These are phyloP conservation scores for Papilio glaucus DNA, from an alignment of 1,140 invertebrate genomes.

Conservation along the genomic window DNA sequence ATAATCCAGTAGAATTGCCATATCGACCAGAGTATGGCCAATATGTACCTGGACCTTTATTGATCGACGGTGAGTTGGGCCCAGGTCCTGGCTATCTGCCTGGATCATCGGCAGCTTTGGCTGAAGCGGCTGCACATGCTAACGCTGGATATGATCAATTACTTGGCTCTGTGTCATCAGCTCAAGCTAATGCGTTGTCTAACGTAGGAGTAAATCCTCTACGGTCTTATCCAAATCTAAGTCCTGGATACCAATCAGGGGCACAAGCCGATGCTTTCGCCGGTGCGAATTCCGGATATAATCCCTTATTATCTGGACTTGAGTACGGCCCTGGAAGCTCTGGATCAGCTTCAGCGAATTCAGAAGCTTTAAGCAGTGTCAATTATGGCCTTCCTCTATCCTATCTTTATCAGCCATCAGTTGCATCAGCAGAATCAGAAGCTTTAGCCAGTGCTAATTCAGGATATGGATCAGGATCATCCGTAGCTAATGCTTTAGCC, in stretches of 20 bases:
- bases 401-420: neutral
- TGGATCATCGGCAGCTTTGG: conserved; percentile 27
- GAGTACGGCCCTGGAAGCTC: neutral
- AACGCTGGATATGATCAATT: neutral
- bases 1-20: neutral
- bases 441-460: conserved; percentile 36
- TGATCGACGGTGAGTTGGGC: neutral
- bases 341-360: neutral
- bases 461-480: conserved; percentile 9
- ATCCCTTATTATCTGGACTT: neutral
- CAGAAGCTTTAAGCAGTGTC: neutral
- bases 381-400: neutral
- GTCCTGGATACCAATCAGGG: conserved; percentile 25
- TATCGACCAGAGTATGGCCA: neutral
- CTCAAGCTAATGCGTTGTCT: conserved; percentile 33
- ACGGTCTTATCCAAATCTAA: conserved; percentile 7
- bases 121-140: conserved; percentile 9
- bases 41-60: conserved; percentile 2
- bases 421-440: neutral
- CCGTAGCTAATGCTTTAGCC: neutral
- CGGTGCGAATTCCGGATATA: conserved; percentile 21
- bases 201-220: conserved; percentile 37
- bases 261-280: conserved; percentile 34
- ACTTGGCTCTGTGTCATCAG: conserved; percentile 7
- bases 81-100: conserved; percentile 8